Evolutionary conservation across 1,140 invertebrate species (phyloP).

Genomic region (Colletes gigas): DNA sequence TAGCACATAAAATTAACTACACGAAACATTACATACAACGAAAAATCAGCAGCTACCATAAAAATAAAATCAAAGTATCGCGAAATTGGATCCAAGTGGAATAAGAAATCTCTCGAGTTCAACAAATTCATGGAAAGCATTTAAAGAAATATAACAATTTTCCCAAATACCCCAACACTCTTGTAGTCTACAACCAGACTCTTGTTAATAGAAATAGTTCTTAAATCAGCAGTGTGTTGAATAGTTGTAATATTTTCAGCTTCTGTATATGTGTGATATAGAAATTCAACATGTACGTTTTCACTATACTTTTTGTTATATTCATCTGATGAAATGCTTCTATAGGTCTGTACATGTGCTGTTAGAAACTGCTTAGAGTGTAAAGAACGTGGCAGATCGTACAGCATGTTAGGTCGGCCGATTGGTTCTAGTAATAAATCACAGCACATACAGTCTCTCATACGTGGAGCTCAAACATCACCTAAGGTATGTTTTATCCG

Average conservation of each 20-base stretch:
- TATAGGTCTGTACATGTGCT: conserved; percentile 97
- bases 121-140: conserved; percentile 5
- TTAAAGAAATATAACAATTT: conserved; percentile 11
- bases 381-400: conserved; percentile 92
- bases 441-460: conserved; percentile 91
- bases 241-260: conserved; percentile 39
- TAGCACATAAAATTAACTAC: neutral
- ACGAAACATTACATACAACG: neutral
- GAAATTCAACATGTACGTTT: conserved; percentile 40
- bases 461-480: conserved; percentile 92
- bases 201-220: conserved; percentile 33
- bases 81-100: neutral
- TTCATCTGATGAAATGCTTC: conserved; percentile 79
- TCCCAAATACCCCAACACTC: neutral
- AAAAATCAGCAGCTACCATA: neutral
- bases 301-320: conserved; percentile 67
- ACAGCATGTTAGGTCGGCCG: conserved; percentile 82
- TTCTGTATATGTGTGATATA: conserved; percentile 39
- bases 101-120: neutral
- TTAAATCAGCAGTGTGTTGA: conserved; percentile 35
- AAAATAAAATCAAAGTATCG: neutral
- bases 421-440: conserved; percentile 82
- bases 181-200: conserved; percentile 23
- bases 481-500: conserved; percentile 86
- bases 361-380: conserved; percentile 99